Conservation (phyloP, 2,888 invertebrate species). For the Allacma fusca region DNA sequence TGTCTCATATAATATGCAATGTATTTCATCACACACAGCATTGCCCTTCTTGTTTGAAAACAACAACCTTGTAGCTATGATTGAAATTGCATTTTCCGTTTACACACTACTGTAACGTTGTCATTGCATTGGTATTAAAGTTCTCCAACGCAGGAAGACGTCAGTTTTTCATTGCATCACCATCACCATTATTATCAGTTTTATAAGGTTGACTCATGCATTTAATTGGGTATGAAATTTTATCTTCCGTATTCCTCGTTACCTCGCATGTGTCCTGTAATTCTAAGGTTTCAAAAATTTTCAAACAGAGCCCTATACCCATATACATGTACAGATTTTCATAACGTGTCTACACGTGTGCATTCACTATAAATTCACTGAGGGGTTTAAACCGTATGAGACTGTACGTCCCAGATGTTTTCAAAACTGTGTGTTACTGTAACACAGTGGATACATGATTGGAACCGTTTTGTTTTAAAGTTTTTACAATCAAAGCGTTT, state of each 20-base stretch:
- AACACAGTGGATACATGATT: background rate
- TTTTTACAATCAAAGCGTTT: background rate
- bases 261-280: background rate
- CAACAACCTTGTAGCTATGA: background rate
- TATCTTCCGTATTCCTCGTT: background rate
- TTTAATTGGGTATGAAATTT: slow-evolving; percentile 1
- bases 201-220: background rate
- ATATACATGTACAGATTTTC: too few species aligned
- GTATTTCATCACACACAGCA: background rate
- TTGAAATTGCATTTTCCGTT: background rate
- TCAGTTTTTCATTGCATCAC: slow-evolving; percentile 12
- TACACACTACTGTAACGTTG: background rate
- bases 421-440: too few species aligned
- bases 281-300: too few species aligned
- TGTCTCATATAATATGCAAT: too few species aligned
- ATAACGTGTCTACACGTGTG: too few species aligned
- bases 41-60: slow-evolving; percentile 1
- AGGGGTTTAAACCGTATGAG: too few species aligned
- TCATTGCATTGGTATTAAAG: background rate
- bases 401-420: too few species aligned
- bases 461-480: background rate
- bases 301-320: too few species aligned
- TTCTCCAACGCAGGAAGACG: background rate
- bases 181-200: background rate
- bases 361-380: too few species aligned